Base-by-base conservation (phyloP, 2,888 invertebrate genomes). In the Chloroclystis v-ata region DNA sequence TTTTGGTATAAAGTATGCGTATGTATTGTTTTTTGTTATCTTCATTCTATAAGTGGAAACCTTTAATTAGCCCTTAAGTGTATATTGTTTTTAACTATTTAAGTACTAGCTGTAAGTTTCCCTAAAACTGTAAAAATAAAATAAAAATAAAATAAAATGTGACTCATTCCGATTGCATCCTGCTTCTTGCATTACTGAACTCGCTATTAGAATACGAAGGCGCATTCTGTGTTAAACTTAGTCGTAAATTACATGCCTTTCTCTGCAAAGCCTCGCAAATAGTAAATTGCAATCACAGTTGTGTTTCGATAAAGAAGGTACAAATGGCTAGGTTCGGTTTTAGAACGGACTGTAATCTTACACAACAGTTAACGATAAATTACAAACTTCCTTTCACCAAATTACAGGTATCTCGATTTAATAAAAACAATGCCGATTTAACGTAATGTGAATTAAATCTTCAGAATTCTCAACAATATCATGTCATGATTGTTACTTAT, bases 321-420 rank as follows among this genome's bases (percentile, higher is more conserved):
- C 65, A 59, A 67, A 67, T 57, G 57, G 54, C 60, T 49, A 63
- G 63, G 61, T 49, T 63, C 63, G 61, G 52, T 64, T 66, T 58
- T 49, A 67, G 67, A 72, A 56, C 59, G 71, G 71, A 66, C 69
- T 69, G 66, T 28, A 49, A 59, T 59, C 64, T 76, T 75, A 72
- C 65, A 72, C 65, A 77, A 78, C 52, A 43, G 41, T 50, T 16
- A 44, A 70, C 67, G 69, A 74, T 77, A 73, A 75, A 72, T 68
- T 68, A 70, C 65, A 64, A 56, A 52, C 62, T 63, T 63, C 71
- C 77, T 76, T 77, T 77, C 77, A 75, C 76, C 58, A 56, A 65
- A 63, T 52, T 54, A 47, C 49, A 54, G 54, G 49, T 38, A 50
- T 6, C 33, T 16, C 35, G 49, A 35, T 28, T 53, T 59, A 60